These are phyloP conservation scores for Propithecus perrieri DNA, from an alignment of 2,797 vertebrate genomes.

Conservation along the genomic window DNA sequence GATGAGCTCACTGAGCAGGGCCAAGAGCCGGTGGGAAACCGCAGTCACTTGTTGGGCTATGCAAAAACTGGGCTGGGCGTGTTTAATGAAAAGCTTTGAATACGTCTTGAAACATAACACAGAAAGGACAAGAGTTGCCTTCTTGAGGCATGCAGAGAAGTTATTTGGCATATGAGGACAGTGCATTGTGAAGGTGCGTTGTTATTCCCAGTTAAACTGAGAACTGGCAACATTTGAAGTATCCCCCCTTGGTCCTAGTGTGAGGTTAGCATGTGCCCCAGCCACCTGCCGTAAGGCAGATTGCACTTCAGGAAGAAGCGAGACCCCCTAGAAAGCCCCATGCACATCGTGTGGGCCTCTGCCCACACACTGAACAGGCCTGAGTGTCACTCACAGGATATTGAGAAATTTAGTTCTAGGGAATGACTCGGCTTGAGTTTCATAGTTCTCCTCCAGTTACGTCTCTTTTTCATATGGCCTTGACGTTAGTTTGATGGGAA, in stretches of 20 bases:
- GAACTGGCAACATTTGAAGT: neutral
- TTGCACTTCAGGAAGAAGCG: neutral
- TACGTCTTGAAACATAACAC: neutral
- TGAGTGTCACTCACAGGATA: neutral
- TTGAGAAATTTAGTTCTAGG: neutral
- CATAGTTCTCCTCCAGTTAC: neutral
- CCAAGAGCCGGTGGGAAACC: neutral
- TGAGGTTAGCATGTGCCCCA: neutral
- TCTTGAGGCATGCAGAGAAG: neutral
- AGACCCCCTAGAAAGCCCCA: neutral
- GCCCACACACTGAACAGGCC: neutral
- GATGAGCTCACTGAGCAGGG: neutral
- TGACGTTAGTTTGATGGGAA: neutral
- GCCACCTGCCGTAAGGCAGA: neutral
- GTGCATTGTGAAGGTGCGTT: fast-evolving
- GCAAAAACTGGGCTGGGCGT: fast-evolving
- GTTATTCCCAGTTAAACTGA: neutral
- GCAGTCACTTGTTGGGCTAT: neutral
- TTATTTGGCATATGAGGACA: neutral
- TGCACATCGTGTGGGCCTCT: neutral
- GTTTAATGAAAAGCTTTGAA: neutral
- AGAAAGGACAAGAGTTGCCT: neutral
- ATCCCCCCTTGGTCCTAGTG: neutral
- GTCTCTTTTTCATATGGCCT: neutral
- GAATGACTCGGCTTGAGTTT: neutral